Evolutionary conservation across 2,113 vertebrate species (phyloP).

Genomic region (Chionomys nivalis): DNA sequence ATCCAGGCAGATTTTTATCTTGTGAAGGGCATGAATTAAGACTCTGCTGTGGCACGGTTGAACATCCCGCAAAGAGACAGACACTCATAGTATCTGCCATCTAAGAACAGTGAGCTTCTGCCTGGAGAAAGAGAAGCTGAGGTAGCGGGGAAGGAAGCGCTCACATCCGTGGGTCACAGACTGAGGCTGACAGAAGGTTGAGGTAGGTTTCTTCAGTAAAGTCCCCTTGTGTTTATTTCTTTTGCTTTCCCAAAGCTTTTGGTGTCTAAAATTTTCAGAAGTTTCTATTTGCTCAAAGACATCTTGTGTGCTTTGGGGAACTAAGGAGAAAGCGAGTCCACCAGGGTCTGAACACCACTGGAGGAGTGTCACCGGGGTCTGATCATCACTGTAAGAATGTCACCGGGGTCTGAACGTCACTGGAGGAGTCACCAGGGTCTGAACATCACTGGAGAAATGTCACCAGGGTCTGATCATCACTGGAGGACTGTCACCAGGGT

Average conservation of each 20-base stretch:
- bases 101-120: neutral
- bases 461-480: too few species aligned
- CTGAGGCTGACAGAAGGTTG: neutral
- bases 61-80: neutral
- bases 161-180: too few species aligned
- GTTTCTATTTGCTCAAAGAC: conserved; percentile 32
- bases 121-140: neutral
- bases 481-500: too few species aligned
- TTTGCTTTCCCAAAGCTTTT: neutral
- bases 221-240: neutral
- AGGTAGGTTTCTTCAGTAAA: neutral
- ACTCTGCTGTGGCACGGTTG: neutral
- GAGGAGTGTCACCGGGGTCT: too few species aligned
- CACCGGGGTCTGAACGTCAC: too few species aligned
- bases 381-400: too few species aligned
- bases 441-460: too few species aligned
- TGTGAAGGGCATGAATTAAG: neutral
- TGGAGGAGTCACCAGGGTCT: too few species aligned
- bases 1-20: neutral
- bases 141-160: neutral
- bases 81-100: neutral
- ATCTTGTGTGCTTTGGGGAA: neutral
- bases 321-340: neutral
- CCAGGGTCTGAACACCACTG: too few species aligned
- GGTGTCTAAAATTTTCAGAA: neutral